Conservation (phyloP, 2,797 vertebrate species). For the Enteromius anoplus region DNA sequence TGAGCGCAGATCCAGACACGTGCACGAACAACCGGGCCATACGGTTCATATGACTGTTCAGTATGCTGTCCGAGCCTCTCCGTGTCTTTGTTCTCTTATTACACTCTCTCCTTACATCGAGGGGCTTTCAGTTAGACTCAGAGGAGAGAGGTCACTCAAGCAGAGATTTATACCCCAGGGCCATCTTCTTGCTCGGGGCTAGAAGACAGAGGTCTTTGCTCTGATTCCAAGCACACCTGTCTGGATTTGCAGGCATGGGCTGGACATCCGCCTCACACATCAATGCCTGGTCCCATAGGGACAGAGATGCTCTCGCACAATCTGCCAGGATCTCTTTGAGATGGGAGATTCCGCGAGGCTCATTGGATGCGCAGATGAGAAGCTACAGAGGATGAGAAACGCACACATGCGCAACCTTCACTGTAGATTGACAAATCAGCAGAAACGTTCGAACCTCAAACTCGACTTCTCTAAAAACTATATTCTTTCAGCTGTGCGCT, state of each 20-base stretch:
- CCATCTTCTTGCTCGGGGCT: slow-evolving; percentile 24
- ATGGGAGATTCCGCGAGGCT: slow-evolving; percentile 35
- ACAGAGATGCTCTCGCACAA: slow-evolving; percentile 16
- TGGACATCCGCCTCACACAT: slow-evolving; percentile 50
- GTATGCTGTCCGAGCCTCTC: slow-evolving; percentile 4
- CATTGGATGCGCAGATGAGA: slow-evolving; percentile 34
- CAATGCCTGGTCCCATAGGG: slow-evolving; percentile 40
- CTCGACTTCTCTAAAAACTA: not conserved
- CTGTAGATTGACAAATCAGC: not conserved
- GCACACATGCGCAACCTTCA: slow-evolving; percentile 1
- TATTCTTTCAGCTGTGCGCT: not conserved
- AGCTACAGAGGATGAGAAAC: not conserved
- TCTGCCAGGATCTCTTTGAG: slow-evolving; percentile 41
- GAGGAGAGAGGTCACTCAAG: slow-evolving; percentile 3
- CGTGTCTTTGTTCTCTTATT: slow-evolving; percentile 25
- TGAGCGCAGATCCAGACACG: slow-evolving; percentile 3
- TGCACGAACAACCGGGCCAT: not conserved
- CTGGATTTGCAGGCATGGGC: slow-evolving; percentile 37
- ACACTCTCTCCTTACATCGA: not conserved
- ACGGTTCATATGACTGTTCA: not conserved
- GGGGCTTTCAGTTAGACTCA: slow-evolving; percentile 12
- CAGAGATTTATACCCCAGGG: slow-evolving; percentile 31
- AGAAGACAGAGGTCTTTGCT: slow-evolving; percentile 40
- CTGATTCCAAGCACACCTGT: slow-evolving; percentile 47
- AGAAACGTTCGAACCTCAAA: not conserved